A percentile compares a stretch with the other conserved stretches of the same genome.
phyloP scores from a whole-genome alignment of 2,797 vertebrate genomes.

The Alauda arvensis region DNA sequence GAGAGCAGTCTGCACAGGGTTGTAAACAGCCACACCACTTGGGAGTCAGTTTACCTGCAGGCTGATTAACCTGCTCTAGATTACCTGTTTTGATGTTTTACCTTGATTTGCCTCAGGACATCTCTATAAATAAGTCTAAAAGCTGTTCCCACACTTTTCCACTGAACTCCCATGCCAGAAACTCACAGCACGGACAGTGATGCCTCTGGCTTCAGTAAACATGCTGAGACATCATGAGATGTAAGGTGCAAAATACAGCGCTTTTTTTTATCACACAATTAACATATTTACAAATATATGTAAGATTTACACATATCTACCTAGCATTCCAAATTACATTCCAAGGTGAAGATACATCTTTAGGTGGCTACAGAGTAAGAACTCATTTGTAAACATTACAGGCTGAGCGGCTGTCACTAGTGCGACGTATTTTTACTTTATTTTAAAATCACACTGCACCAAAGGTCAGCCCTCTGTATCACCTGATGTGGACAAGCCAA shows the following conservation, averaged over 20 bases:
- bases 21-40: background rate
- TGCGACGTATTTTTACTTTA: background rate
- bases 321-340: background rate
- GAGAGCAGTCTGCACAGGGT: background rate
- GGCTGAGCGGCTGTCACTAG: background rate
- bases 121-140: background rate
- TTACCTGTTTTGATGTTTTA: background rate
- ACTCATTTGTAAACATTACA: accelerated
- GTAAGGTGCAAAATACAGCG: background rate
- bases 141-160: background rate
- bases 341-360: background rate
- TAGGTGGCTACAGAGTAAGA: background rate
- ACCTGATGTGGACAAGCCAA: background rate
- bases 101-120: background rate
- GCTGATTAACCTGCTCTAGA: background rate
- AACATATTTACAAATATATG: background rate
- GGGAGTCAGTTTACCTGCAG: background rate
- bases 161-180: background rate
- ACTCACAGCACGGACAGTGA: accelerated
- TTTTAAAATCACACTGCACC: background rate
- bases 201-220: background rate
- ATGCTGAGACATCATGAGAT: background rate
- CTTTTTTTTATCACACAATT: background rate
- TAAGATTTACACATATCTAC: background rate
- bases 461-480: background rate